Base-by-base conservation (phyloP, 2,797 vertebrate genomes). In the Notolepis coatsorum region DNA sequence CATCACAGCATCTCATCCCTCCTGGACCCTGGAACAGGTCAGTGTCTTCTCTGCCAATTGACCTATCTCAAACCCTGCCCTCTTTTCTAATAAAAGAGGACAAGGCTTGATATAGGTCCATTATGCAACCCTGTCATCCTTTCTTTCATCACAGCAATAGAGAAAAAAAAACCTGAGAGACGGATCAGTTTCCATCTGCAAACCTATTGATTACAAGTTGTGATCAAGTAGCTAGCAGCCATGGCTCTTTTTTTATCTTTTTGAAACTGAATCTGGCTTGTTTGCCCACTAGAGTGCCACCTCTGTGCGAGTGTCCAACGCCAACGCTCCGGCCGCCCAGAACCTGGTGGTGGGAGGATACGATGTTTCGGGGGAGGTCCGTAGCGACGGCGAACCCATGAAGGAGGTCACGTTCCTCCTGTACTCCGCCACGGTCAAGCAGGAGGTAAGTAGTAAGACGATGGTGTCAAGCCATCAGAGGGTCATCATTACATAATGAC, bases 381-480 rank as follows among this genome's bases (percentile, higher is more conserved):
- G 95, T 65, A 99, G 98, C 33, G 98, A 99, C 31, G 96, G 97
- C 69, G 98, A 99, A 52, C 98, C 98, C 24, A 98, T 99, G 97
- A 98, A 97, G 75, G 97, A 96, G 17, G 97, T 99, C 84, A 95
- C 95, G 88, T 99, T 99, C 72, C 93, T 99, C 1, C 94, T 99
- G 46, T 99, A 97, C 77, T 99, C 98, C 0, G 90, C 95, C 28
- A 84, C 84, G 0, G 92, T 96, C 50, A 77, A 83, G 56, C 94
- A 89, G 84, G 95, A 98, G 96, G 98, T 98, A 84, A 89, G n/a
- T n/a, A n/a, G n/a, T n/a, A n/a, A n/a, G n/a, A n/a, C n/a, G n/a
- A n/a, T n/a, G n/a, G n/a, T n/a, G n/a, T n/a, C n/a, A n/a, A n/a
- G n/a, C n/a, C n/a, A n/a, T n/a, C n/a, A n/a, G n/a, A n/a, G n/a